Conservation (phyloP, 2,888 invertebrate genomes). For the Amphipyra tragopoginis region DNA sequence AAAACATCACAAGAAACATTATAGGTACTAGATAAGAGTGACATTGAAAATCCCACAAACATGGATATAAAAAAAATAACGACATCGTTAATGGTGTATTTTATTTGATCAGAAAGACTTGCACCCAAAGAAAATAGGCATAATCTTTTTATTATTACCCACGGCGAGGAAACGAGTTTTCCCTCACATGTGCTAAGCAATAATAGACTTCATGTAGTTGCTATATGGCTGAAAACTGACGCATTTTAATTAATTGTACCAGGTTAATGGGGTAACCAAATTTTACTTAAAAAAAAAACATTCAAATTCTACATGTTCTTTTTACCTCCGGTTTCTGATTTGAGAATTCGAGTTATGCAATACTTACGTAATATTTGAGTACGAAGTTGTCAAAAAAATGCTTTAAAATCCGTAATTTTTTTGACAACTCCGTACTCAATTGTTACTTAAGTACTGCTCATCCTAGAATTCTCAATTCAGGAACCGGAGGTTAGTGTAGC, state of each 20-base stretch:
- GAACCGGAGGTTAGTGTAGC: too few relatives aligned
- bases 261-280: too few relatives aligned
- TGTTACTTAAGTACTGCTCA: too few relatives aligned
- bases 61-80: constrained; percentile 40
- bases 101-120: constrained; percentile 27
- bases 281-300: too few relatives aligned
- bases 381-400: too few relatives aligned
- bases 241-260: background rate
- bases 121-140: constrained; percentile 18
- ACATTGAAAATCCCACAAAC: constrained; percentile 36
- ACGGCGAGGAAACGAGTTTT: background rate
- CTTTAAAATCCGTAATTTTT: too few relatives aligned
- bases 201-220: background rate
- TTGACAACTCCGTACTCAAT: too few relatives aligned
- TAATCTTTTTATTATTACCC: constrained; percentile 21
- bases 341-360: too few relatives aligned
- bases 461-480: too few relatives aligned
- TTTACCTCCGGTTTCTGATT: too few relatives aligned
- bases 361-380: too few relatives aligned
- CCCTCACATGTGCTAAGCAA: background rate
- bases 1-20: background rate
- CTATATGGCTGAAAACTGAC: background rate
- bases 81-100: constrained; percentile 48
- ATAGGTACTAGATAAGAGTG: background rate
- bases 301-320: too few relatives aligned